phyloP scores from a whole-genome alignment of 30 jellyfish, hydroid and myxozoan genomes.

The Hydractinia echinata region DNA sequence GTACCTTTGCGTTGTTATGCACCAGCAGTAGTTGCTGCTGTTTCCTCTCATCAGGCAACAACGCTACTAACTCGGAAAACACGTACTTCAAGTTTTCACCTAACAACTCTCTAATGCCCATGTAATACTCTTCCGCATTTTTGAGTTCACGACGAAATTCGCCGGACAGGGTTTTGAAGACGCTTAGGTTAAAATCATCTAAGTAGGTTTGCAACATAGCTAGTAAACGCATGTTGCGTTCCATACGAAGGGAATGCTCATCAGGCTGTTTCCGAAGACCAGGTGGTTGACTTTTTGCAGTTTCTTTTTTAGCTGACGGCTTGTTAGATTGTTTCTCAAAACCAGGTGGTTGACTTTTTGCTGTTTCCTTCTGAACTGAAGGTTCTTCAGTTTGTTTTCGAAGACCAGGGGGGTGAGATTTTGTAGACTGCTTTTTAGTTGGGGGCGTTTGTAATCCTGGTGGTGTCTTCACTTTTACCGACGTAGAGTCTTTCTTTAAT shows the following conservation, averaged over 20 bases:
- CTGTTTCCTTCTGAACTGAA: conserved; percentile 12
- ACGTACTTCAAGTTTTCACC: conserved; percentile 61
- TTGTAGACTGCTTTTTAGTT: not conserved
- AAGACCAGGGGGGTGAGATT: conserved; percentile 14
- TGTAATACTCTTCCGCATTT: conserved; percentile 44
- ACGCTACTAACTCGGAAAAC: conserved; percentile 75
- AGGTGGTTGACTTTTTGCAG: conserved; percentile 36
- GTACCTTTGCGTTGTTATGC: conserved; percentile 34
- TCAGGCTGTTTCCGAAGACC: conserved; percentile 32
- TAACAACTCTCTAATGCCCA: conserved; percentile 35
- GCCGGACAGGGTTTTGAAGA: conserved; percentile 65
- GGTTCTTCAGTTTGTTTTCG: not conserved
- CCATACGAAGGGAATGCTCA: conserved; percentile 20
- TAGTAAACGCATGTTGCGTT: conserved; percentile 62
- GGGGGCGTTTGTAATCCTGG: not conserved
- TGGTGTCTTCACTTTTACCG: not conserved
- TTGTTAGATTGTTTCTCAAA: not conserved
- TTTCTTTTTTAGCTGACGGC: not conserved
- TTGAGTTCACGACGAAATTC: conserved; percentile 73
- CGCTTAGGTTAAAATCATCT: conserved; percentile 38
- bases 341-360: conserved; percentile 51
- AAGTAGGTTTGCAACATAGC: conserved; percentile 40
- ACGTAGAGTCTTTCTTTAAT: not conserved
- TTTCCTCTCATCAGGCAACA: conserved; percentile 74
- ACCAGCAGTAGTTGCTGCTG: conserved; percentile 54